These are phyloP conservation scores for Chymomyza procnemis DNA, from an alignment of 2,888 invertebrate genomes.

Conservation along the genomic window DNA sequence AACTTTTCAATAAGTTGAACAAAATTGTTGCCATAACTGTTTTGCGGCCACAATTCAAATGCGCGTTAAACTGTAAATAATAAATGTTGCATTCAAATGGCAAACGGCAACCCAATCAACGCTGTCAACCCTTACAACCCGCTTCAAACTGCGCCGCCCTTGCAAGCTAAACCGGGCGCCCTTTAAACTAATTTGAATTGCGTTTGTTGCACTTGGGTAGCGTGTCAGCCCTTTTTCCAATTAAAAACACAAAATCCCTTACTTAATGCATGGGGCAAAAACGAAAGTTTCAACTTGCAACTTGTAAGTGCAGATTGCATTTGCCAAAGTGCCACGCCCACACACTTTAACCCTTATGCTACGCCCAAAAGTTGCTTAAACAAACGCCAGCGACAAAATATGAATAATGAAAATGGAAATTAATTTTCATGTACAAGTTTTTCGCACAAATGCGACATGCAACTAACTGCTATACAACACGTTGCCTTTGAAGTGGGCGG, in stretches of 20 bases:
- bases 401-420: conserved; percentile 60
- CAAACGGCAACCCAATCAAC: conserved; percentile 29
- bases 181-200: conserved; percentile 7
- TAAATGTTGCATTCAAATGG: conserved; percentile 59
- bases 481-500: not conserved
- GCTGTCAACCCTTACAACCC: conserved; percentile 8
- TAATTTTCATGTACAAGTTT: conserved; percentile 57
- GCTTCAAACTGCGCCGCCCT: no score
- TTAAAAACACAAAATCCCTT: conserved; percentile 60
- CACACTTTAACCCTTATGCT: not conserved
- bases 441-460: conserved; percentile 35
- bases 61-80: conserved; percentile 68
- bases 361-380: not conserved
- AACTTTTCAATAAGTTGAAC: conserved; percentile 62
- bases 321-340: not conserved
- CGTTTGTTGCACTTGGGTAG: conserved; percentile 4
- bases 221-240: conserved; percentile 38
- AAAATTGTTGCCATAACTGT: not conserved
- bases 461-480: conserved; percentile 32
- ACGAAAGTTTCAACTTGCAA: not conserved
- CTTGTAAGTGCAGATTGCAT: conserved; percentile 35
- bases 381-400: conserved; percentile 40
- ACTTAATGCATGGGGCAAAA: no score
- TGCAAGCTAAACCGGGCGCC: no score
- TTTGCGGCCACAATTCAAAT: conserved; percentile 47